Evolutionary conservation across 2,888 invertebrate species (phyloP).

Genomic region (Pyrrhia umbra): DNA sequence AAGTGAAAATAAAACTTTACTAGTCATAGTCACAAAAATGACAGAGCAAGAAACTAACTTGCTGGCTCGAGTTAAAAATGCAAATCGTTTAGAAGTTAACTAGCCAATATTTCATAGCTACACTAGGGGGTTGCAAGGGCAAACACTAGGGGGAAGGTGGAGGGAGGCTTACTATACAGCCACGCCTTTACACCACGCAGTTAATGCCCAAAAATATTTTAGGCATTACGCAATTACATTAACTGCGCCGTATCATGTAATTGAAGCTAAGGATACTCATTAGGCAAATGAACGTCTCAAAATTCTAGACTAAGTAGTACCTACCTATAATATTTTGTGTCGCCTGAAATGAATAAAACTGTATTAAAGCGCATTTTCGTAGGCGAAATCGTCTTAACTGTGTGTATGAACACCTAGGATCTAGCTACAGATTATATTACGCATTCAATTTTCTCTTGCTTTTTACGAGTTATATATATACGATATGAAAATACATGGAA

Average conservation of each 20-base stretch:
- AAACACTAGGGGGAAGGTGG: conserved; percentile 52
- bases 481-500: not conserved
- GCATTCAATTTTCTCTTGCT: too few species aligned
- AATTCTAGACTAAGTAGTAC: conserved; percentile 12
- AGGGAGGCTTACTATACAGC: conserved; percentile 53
- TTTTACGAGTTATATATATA: too few species aligned
- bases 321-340: conserved; percentile 2
- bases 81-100: conserved; percentile 40
- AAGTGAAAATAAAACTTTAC: conserved; percentile 34
- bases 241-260: conserved; percentile 30
- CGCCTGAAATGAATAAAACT: conserved; percentile 23
- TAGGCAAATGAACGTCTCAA: conserved; percentile 29
- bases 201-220: conserved; percentile 54
- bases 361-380: conserved; percentile 1
- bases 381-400: not conserved
- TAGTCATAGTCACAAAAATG: conserved; percentile 14
- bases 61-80: conserved; percentile 18
- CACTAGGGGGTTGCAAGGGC: conserved; percentile 51
- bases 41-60: conserved; percentile 4
- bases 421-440: too few species aligned
- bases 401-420: too few species aligned
- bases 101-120: conserved; percentile 42
- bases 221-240: conserved; percentile 59
- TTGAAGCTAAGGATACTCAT: conserved; percentile 26
- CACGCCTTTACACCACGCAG: conserved; percentile 48